phyloP scores from a whole-genome alignment of 2,888 invertebrate genomes.

The Cerastis rubricosa region DNA sequence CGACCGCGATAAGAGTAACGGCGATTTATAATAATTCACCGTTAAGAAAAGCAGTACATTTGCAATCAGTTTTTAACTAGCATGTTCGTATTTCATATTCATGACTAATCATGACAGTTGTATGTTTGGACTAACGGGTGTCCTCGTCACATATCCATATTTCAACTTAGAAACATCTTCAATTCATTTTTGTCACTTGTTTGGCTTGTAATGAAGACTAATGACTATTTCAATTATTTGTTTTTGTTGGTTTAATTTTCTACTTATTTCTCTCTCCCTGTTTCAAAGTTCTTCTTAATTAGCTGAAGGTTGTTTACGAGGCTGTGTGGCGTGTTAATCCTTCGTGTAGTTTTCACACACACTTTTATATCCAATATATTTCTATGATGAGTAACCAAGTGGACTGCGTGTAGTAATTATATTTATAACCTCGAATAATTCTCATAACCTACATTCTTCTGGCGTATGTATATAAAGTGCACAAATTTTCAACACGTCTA shows the following conservation, averaged over 20 bases:
- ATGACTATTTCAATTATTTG: constrained; percentile 29
- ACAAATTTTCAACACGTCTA: constrained; percentile 19
- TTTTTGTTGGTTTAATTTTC: background rate
- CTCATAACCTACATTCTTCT: constrained; percentile 6
- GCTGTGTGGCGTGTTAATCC: background rate
- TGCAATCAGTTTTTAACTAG: constrained; percentile 17
- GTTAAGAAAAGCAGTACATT: constrained; percentile 43
- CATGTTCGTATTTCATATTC: constrained; percentile 39
- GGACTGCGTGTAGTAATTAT: background rate
- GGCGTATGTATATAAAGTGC: background rate
- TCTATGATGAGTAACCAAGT: background rate
- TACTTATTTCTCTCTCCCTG: background rate
- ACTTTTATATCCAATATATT: background rate
- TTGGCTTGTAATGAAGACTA: constrained; percentile 38
- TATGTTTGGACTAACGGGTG: constrained; percentile 60
- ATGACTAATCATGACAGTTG: constrained; percentile 25
- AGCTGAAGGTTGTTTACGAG: background rate
- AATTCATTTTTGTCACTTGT: constrained; percentile 32
- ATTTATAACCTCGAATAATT: constrained; percentile 8
- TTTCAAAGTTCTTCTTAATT: background rate
- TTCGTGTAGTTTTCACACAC: background rate
- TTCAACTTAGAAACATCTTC: constrained; percentile 34
- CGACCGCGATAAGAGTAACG: constrained; percentile 33
- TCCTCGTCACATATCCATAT: constrained; percentile 46
- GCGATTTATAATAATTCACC: constrained; percentile 49